A percentile compares a stretch with the other conserved stretches of the same genome.
phyloP scores from a whole-genome alignment of 2,113 vertebrate species.

The Pipra filicauda region DNA sequence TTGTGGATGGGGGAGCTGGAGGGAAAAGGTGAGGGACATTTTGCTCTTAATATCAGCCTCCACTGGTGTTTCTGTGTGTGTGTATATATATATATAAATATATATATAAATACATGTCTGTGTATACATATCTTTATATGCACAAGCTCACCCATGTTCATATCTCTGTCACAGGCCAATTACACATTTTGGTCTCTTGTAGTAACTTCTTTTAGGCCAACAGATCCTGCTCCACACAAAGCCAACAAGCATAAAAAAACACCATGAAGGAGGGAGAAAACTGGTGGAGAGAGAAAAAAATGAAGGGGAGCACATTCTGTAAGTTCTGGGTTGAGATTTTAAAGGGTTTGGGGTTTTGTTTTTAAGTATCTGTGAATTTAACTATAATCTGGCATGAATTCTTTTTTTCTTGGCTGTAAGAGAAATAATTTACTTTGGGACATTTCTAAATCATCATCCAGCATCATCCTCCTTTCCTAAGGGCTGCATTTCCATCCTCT shows the following conservation, averaged over 20 bases:
- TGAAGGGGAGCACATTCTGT: neutral
- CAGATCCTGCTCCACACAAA: neutral
- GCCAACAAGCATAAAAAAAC: neutral
- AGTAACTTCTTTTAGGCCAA: neutral
- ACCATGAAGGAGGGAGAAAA: neutral
- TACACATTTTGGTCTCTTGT: neutral
- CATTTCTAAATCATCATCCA: neutral
- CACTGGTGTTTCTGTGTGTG: fast-evolving
- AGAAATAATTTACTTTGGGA: neutral
- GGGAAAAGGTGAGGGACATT: neutral
- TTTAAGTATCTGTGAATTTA: neutral
- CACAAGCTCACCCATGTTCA: neutral
- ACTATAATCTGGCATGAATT: fast-evolving
- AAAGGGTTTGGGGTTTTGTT: neutral
- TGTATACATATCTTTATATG: neutral
- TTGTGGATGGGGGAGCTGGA: neutral
- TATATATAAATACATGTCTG: neutral
- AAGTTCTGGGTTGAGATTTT: neutral
- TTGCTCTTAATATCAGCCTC: neutral
- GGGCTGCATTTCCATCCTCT: neutral
- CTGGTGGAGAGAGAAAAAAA: neutral
- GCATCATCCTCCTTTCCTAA: neutral
- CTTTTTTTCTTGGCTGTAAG: neutral
- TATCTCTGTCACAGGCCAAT: neutral
- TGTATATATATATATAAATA: neutral